These are phyloP conservation scores for Catharus ustulatus DNA, from an alignment of 2,797 vertebrate genomes.

Conservation along the genomic window DNA sequence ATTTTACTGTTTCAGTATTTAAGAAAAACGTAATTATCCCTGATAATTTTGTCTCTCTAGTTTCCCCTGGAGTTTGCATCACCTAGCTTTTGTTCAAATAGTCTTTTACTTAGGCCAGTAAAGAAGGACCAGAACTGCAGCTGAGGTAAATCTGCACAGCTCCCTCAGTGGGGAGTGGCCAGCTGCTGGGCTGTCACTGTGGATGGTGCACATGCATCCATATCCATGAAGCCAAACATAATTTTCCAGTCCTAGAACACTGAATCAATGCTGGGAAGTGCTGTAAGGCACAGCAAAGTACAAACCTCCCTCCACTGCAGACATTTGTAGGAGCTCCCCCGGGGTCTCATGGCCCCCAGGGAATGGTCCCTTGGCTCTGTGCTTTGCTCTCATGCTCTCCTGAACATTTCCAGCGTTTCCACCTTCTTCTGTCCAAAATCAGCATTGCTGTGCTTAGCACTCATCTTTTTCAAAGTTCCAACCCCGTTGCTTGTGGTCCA, in stretches of 20 bases:
- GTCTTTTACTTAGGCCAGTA: background rate
- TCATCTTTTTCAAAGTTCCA: background rate
- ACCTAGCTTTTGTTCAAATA: background rate
- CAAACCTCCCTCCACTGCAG: background rate
- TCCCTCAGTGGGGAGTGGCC: too few species aligned
- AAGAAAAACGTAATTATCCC: background rate
- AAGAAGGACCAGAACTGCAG: background rate
- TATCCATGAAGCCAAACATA: background rate
- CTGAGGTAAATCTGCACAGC: background rate
- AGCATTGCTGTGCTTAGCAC: background rate
- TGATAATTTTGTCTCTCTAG: background rate
- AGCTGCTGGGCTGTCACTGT: too few species aligned
- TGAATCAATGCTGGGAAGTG: background rate
- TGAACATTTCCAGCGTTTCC: background rate
- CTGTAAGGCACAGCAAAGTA: background rate
- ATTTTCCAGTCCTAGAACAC: background rate
- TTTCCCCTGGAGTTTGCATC: background rate
- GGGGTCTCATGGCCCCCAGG: fast-evolving
- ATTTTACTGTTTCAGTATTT: background rate
- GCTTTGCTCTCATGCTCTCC: background rate
- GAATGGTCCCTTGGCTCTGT: background rate
- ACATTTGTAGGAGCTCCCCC: background rate
- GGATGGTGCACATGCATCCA: fast-evolving
- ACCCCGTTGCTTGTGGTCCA: background rate
- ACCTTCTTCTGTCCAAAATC: background rate